These are phyloP conservation scores for Propithecus deckenii DNA, from an alignment of 2,797 vertebrate species.

Conservation along the genomic window DNA sequence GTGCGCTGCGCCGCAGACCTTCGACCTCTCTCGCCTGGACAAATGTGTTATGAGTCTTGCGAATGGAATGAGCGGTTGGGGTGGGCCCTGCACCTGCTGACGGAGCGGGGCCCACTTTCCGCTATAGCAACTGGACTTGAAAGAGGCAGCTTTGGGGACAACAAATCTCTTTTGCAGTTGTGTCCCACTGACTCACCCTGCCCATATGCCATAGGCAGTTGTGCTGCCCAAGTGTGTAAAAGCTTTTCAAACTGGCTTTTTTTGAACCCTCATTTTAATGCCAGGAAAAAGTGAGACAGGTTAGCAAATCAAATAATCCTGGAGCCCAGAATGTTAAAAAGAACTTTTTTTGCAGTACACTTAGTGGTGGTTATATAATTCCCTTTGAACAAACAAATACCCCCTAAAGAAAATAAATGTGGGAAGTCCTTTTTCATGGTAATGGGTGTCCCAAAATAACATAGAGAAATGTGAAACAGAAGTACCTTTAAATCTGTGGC, in stretches of 20 bases:
- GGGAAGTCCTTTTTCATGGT: not conserved
- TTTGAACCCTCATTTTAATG: not conserved
- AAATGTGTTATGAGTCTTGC: conserved; percentile 29
- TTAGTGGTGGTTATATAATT: conserved; percentile 57
- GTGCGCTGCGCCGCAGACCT: not conserved
- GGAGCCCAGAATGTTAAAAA: not conserved
- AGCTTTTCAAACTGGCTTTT: not conserved
- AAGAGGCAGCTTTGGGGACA: not conserved
- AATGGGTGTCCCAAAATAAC: not conserved
- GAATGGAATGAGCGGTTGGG: conserved; percentile 59
- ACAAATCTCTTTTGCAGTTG: not conserved
- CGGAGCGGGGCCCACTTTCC: not conserved
- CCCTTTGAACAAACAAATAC: not conserved
- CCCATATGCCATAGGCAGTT: rapidly evolving
- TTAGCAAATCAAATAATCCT: conserved; percentile 4
- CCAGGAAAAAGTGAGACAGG: conserved; percentile 26
- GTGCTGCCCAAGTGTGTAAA: not conserved
- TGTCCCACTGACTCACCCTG: conserved; percentile 23
- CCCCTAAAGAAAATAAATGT: not conserved
- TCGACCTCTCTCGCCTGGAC: not conserved
- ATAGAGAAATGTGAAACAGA: not conserved
- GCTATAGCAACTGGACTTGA: conserved; percentile 7
- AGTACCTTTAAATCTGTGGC: not conserved
- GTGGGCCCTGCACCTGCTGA: conserved; percentile 67
- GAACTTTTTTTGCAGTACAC: not conserved